Conservation (phyloP, 2,888 invertebrate genomes). For the Aleiodes alternator region DNA sequence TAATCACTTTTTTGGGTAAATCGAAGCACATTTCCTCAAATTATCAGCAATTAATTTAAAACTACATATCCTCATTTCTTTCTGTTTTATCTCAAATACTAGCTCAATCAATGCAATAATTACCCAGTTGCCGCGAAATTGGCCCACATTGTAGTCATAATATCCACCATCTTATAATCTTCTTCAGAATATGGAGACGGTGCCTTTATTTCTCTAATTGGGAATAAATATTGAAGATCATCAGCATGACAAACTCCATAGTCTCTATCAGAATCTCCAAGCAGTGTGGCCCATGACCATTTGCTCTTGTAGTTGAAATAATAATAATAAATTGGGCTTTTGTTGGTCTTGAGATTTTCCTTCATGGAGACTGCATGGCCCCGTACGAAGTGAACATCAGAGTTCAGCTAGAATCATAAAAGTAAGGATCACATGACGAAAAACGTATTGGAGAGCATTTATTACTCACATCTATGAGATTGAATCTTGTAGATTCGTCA, state of each 20-base stretch:
- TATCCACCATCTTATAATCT: slow-evolving; percentile 80
- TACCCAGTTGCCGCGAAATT: slow-evolving; percentile 87
- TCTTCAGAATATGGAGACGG: slow-evolving; percentile 77
- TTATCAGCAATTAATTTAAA: too few relatives aligned
- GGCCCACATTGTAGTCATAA: slow-evolving; percentile 83
- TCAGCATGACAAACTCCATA: slow-evolving; percentile 90
- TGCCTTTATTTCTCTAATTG: slow-evolving; percentile 77
- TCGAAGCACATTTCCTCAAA: too few relatives aligned
- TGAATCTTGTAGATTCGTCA: slow-evolving; percentile 75
- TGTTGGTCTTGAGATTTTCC: slow-evolving; percentile 73
- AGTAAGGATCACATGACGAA: background rate
- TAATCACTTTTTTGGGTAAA: too few relatives aligned
- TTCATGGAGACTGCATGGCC: slow-evolving; percentile 81
- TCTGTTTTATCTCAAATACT: too few relatives aligned
- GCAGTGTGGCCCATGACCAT: slow-evolving; percentile 83
- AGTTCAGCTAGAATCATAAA: slow-evolving; percentile 79
- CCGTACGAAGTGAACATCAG: slow-evolving; percentile 84
- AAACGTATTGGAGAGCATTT: background rate
- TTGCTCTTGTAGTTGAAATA: slow-evolving; percentile 82
- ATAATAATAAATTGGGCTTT: slow-evolving; percentile 81
- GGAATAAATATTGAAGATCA: slow-evolving; percentile 88
- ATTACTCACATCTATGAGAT: slow-evolving; percentile 78
- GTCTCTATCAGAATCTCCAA: slow-evolving; percentile 81
- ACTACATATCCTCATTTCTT: too few relatives aligned
- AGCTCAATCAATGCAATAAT: background rate